A percentile compares a stretch with the other conserved stretches of the same genome.
Conservation (phyloP, 2,888 invertebrate species). For the Sialis fuliginosa region DNA sequence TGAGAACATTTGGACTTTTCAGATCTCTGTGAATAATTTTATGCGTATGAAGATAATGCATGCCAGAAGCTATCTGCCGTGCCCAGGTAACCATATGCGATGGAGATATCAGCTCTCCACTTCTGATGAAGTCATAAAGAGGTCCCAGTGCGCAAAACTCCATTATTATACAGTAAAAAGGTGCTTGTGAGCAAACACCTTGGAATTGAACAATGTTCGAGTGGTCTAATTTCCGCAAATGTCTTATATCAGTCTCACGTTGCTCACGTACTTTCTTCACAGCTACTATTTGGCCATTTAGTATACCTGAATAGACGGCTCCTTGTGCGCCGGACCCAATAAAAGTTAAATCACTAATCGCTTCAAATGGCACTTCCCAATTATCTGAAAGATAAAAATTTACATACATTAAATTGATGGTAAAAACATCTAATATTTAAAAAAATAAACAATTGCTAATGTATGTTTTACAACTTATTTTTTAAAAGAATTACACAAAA, state of each 20-base stretch:
- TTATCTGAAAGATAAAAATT: slow-evolving; percentile 38
- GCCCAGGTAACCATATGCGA: slow-evolving; percentile 80
- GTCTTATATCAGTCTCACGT: slow-evolving; percentile 83
- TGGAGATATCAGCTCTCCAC: slow-evolving; percentile 71
- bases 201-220: slow-evolving; percentile 86
- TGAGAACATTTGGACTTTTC: slow-evolving; percentile 71
- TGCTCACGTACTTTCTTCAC: slow-evolving; percentile 90
- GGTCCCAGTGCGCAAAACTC: slow-evolving; percentile 95
- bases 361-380: slow-evolving; percentile 92
- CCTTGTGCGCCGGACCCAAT: slow-evolving; percentile 94
- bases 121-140: slow-evolving; percentile 73
- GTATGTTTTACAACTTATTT: neutral
- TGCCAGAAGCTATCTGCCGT: slow-evolving; percentile 87
- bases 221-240: slow-evolving; percentile 81
- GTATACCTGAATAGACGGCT: slow-evolving; percentile 76
- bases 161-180: slow-evolving; percentile 92
- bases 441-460: too few relatives aligned
- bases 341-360: slow-evolving; percentile 75
- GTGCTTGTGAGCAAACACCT: slow-evolving; percentile 85
- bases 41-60: slow-evolving; percentile 89
- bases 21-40: slow-evolving; percentile 97
- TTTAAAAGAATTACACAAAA: neutral
- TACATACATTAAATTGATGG: slow-evolving; percentile 16
- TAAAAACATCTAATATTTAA: slow-evolving; percentile 5
- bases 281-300: slow-evolving; percentile 73